A percentile compares a stretch with the other conserved stretches of the same genome.
Conservation (phyloP, 2,888 invertebrate genomes). For the Netelia virgata region DNA sequence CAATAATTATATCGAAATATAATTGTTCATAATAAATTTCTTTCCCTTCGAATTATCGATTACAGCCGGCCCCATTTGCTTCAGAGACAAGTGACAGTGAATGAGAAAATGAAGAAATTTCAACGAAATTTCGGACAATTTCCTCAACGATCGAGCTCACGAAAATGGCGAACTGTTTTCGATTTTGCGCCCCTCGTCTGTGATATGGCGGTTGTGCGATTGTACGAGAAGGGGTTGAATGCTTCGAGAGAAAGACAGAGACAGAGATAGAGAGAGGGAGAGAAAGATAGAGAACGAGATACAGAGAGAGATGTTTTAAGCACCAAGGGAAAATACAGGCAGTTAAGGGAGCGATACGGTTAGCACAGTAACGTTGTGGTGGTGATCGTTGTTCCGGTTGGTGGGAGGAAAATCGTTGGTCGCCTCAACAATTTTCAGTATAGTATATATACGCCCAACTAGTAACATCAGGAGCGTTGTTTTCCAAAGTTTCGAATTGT, state of each 20-base stretch:
- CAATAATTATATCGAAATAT: no score
- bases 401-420: constrained; percentile 44
- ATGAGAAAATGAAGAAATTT: constrained; percentile 13
- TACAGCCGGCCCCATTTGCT: background rate
- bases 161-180: constrained; percentile 38
- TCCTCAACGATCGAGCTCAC: constrained; percentile 46
- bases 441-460: constrained; percentile 10
- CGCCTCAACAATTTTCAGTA: constrained; percentile 37
- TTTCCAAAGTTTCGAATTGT: constrained; percentile 81
- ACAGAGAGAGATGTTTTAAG: constrained; percentile 41
- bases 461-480: constrained; percentile 52
- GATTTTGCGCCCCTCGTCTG: constrained; percentile 30
- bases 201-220: background rate
- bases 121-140: constrained; percentile 36
- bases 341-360: constrained; percentile 66
- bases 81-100: background rate
- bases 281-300: background rate
- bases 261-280: background rate
- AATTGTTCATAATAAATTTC: no score
- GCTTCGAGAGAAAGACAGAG: constrained; percentile 8
- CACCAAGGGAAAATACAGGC: constrained; percentile 55
- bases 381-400: constrained; percentile 40
- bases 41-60: background rate
- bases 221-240: constrained; percentile 18
- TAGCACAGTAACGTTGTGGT: constrained; percentile 48